Conservation (phyloP, 2,113 vertebrate species). For the Oophaga pumilio region DNA sequence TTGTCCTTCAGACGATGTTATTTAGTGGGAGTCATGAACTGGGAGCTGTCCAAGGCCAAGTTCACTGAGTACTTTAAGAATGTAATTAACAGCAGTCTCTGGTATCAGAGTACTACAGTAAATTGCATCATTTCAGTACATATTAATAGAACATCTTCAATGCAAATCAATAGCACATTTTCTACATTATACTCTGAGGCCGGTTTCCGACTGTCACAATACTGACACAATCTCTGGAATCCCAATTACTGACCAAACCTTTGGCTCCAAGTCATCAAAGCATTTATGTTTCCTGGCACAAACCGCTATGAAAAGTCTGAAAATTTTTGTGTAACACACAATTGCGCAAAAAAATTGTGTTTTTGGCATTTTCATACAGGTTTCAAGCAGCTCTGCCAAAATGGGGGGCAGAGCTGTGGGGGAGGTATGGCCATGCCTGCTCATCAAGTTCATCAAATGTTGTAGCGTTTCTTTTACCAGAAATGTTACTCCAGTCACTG, state of each 20-base stretch:
- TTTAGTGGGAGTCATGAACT: constrained; percentile 2
- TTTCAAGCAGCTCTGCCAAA: no score
- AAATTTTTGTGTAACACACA: no score
- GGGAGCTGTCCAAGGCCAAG: not conserved
- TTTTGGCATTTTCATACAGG: no score
- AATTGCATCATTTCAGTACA: not conserved
- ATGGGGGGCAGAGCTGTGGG: no score
- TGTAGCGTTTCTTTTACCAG: no score
- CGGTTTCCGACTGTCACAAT: not conserved
- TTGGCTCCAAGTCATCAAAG: no score
- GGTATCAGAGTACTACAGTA: not conserved
- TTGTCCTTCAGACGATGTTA: constrained; percentile 17
- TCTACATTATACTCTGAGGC: not conserved
- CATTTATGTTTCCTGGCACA: no score
- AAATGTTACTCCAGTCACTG: no score
- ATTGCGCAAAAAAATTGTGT: no score
- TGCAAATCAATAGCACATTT: not conserved
- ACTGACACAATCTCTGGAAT: not conserved
- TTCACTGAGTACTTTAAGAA: not conserved
- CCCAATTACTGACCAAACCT: not conserved
- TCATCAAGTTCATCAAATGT: no score
- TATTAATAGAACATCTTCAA: not conserved
- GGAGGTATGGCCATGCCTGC: no score
- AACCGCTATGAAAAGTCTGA: no score
- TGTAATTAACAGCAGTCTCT: not conserved